Conservation (phyloP, 2,888 invertebrate species). For the Drosophila neotestacea region DNA sequence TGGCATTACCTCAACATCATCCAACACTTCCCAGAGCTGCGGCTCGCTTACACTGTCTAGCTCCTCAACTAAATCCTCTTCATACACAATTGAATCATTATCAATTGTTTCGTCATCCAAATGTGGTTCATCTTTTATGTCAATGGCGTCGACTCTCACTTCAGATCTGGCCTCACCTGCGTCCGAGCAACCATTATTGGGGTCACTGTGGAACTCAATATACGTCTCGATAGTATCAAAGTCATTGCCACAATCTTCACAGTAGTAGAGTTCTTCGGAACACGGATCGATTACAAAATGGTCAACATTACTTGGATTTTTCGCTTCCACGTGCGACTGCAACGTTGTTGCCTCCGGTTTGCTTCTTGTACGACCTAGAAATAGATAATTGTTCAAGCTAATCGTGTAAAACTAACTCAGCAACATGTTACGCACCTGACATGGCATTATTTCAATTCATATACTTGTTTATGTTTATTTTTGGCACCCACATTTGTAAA, state of each 20-base stretch:
- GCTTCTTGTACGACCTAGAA: conserved; percentile 19
- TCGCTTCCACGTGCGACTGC: conserved; percentile 44
- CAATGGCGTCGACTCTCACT: conserved; percentile 19
- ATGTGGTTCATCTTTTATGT: conserved; percentile 34
- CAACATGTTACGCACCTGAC: conserved; percentile 48
- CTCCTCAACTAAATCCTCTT: conserved; percentile 43
- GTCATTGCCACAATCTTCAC: conserved; percentile 51
- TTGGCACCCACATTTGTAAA: neutral
- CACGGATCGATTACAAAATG: conserved; percentile 50
- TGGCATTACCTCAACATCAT: conserved; percentile 28
- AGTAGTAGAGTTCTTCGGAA: conserved; percentile 48
- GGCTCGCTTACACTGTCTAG: conserved; percentile 28
- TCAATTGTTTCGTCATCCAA: conserved; percentile 27
- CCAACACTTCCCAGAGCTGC: conserved; percentile 64
- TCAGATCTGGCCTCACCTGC: conserved; percentile 23
- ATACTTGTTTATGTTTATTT: neutral
- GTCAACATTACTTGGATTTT: conserved; percentile 32
- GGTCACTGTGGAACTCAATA: conserved; percentile 34
- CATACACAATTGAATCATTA: conserved; percentile 18
- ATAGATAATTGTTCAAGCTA: neutral
- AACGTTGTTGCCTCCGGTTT: neutral
- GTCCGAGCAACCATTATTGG: conserved; percentile 28
- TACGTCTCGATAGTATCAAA: conserved; percentile 52
- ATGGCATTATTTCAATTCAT: conserved; percentile 42
- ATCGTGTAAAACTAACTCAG: neutral